Base-by-base conservation (phyloP, 2,113 vertebrate genomes). In the Cyprinus carpio region DNA sequence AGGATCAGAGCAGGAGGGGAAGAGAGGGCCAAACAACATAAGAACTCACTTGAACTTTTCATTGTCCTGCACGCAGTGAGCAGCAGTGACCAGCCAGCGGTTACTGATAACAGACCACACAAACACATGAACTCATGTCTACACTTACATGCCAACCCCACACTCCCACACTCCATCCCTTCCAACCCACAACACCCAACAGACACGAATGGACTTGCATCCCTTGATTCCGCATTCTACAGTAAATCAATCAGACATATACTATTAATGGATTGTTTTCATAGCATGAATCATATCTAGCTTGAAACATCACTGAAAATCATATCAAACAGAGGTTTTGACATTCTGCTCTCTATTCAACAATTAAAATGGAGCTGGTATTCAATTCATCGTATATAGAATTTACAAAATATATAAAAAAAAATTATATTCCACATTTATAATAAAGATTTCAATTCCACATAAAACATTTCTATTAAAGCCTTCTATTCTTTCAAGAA, bases 81-180 rank as follows among this genome's bases (percentile, higher is more conserved):
- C 97, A 0, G 98, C 98, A 0, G 97, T 97, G 78, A 99, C 93
- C 85, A 99, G 92, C 96, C 98, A 98, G 27, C 0, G 89, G 0
- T 88, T 83, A 0, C 94, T 96, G 89, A 99, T 91, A 88, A 99
- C 78, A 0, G 98, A 95, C 0, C 97, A 98, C 4, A 97, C 98
- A 0, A 98, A 99, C 85, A 96, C 87, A 40, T 99, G 97, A 29
- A 95, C 95, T 0, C 60, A 72, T 18, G 16, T 51, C 84, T 86
- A 91, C 10, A 87, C 98, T 99, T 93, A 98, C 95, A 91, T 99
- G 98, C 98, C 98, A 99, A 0, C 98, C 97, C 93, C 95, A 99
- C 82, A 97, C 96, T 0, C 97, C 98, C 2, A 89, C 89, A 0
- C 95, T 93, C 0, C 96, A 93, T 0, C 96, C 86, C 86, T 94